Evolutionary conservation across 2,113 vertebrate genomes (phyloP).

Genomic region (Psilopsiagon aurifrons): DNA sequence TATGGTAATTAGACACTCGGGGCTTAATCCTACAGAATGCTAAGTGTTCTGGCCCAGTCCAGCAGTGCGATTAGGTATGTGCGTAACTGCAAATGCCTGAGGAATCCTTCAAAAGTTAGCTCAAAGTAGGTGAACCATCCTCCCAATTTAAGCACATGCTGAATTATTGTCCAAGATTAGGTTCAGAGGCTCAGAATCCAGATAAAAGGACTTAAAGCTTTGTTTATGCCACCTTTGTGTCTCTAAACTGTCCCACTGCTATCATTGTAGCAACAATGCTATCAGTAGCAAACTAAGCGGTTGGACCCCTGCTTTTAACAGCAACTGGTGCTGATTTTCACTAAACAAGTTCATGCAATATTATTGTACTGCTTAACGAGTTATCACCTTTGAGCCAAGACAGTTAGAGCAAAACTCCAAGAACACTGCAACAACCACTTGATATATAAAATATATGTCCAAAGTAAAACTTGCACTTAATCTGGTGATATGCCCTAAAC

Average conservation of each 20-base stretch:
- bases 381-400: not conserved
- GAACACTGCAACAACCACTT: not conserved
- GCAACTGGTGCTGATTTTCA: not conserved
- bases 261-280: not conserved
- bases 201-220: not conserved
- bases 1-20: constrained; percentile 61
- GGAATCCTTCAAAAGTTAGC: constrained; percentile 31
- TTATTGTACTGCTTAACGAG: not conserved
- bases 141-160: not conserved
- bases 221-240: not conserved
- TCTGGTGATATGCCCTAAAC: not conserved
- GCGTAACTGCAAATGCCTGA: not conserved
- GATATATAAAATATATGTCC: not conserved
- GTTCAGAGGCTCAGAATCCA: not conserved
- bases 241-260: not conserved
- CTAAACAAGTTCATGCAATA: rapidly evolving
- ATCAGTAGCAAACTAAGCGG: not conserved
- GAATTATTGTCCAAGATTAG: not conserved
- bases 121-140: not conserved
- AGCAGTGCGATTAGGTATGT: not conserved
- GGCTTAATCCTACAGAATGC: constrained; percentile 45
- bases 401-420: not conserved
- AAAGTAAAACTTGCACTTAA: not conserved
- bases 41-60: constrained; percentile 48
- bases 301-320: not conserved